Percentiles rank a stretch among this genome's conserved stretches.
phyloP scores from a whole-genome alignment of 2,113 vertebrate genomes.

The Mesocricetus auratus region DNA sequence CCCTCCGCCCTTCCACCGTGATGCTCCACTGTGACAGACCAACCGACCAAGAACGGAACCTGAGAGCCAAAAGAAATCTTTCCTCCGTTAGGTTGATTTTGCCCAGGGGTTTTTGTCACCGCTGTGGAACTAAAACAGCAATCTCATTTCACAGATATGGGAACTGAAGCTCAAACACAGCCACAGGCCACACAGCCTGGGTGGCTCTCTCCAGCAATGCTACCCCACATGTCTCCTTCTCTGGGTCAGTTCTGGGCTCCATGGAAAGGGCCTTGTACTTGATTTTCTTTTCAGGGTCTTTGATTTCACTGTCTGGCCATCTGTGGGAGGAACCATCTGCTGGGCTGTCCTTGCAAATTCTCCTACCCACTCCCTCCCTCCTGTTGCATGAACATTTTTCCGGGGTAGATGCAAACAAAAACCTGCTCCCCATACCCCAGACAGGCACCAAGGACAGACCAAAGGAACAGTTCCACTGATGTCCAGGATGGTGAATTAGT shows the following conservation, averaged over 20 bases:
- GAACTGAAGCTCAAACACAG: background rate
- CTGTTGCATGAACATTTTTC: background rate
- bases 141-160: background rate
- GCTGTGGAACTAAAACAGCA: background rate
- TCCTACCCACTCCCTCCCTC: background rate
- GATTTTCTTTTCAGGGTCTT: background rate
- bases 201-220: background rate
- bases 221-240: background rate
- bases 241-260: background rate
- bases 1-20: background rate
- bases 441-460: background rate
- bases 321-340: background rate
- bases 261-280: no score
- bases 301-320: background rate
- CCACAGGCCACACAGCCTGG: background rate
- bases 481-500: background rate
- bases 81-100: background rate
- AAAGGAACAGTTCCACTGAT: background rate
- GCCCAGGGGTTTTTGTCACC: background rate
- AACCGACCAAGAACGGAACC: background rate
- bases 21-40: background rate
- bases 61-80: background rate
- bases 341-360: background rate
- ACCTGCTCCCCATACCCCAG: background rate
- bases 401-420: background rate